Conservation (phyloP, 2,888 invertebrate species). For the Erebia palarica region DNA sequence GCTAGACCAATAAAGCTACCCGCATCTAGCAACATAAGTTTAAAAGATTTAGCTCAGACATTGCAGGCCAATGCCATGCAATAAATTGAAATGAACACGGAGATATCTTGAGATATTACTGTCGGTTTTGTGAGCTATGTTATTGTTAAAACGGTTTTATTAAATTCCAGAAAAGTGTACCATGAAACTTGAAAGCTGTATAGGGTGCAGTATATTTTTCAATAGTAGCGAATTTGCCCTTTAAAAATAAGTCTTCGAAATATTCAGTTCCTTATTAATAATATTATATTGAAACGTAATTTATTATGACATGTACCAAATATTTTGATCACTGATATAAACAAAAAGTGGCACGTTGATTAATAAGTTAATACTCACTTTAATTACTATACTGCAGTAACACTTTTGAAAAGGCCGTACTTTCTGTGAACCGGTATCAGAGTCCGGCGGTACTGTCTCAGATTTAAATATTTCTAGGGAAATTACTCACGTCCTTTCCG, state of each 20-base stretch:
- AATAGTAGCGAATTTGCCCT: no score
- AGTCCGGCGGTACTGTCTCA: conserved; percentile 26
- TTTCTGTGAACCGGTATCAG: conserved; percentile 30
- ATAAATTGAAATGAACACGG: conserved; percentile 17
- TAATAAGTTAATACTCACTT: conserved; percentile 20
- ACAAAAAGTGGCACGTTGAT: conserved; percentile 16
- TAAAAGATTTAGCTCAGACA: conserved; percentile 18
- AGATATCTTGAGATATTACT: conserved; percentile 15
- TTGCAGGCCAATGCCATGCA: conserved; percentile 9
- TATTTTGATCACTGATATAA: conserved; percentile 12
- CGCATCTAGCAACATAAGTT: conserved; percentile 19
- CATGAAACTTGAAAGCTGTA: no score
- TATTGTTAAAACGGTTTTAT: conserved; percentile 5
- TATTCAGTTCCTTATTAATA: no score
- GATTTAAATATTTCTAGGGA: conserved; percentile 27
- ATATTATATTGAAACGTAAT: no score
- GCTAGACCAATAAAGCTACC: conserved; percentile 21
- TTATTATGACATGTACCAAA: background rate
- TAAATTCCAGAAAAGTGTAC: background rate
- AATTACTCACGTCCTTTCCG: conserved; percentile 29
- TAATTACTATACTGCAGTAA: conserved; percentile 22
- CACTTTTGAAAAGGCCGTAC: conserved; percentile 20
- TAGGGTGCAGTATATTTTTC: no score
- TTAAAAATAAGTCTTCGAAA: no score
- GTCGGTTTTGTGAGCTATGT: background rate